Percentiles rank a stretch among this genome's conserved stretches.
Evolutionary conservation across 2,888 invertebrate genomes (phyloP).

Genomic region (Heteromyza rotundicornis): DNA sequence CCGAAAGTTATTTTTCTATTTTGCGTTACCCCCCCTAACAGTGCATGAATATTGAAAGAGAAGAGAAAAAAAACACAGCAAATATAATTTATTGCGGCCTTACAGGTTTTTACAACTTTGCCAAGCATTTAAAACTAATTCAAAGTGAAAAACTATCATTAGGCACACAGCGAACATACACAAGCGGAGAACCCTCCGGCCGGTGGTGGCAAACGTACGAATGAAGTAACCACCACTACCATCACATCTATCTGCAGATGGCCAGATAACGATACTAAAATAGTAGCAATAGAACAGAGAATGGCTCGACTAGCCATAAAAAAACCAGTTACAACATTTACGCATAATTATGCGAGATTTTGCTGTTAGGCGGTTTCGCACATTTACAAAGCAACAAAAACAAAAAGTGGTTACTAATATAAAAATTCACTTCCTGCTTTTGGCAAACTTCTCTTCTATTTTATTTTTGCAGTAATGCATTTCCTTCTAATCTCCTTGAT

Average conservation of each 20-base stretch:
- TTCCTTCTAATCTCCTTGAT: too few relatives aligned
- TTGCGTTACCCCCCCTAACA: too few relatives aligned
- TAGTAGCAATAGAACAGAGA: neutral
- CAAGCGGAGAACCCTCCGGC: neutral
- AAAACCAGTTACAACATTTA: neutral
- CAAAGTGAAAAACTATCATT: conserved; percentile 33
- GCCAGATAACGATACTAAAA: neutral
- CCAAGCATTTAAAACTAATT: conserved; percentile 42
- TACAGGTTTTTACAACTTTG: conserved; percentile 4
- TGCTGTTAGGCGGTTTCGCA: neutral
- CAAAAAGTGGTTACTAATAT: neutral
- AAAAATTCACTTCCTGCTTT: conserved; percentile 1
- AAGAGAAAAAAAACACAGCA: neutral
- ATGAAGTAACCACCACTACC: too few relatives aligned
- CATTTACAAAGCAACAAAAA: neutral
- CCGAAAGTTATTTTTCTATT: too few relatives aligned
- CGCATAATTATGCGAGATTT: neutral
- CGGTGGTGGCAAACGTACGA: too few relatives aligned
- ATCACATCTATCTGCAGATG: too few relatives aligned
- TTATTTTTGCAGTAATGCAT: too few relatives aligned
- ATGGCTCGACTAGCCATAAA: neutral
- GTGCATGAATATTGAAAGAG: too few relatives aligned
- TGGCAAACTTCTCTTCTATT: too few relatives aligned
- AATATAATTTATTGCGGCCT: neutral
- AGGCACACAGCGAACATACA: neutral